Percentiles rank a stretch among this genome's conserved stretches.
phyloP scores from a whole-genome alignment of 2,888 invertebrate genomes.

The Criorhina ranunculi region DNA sequence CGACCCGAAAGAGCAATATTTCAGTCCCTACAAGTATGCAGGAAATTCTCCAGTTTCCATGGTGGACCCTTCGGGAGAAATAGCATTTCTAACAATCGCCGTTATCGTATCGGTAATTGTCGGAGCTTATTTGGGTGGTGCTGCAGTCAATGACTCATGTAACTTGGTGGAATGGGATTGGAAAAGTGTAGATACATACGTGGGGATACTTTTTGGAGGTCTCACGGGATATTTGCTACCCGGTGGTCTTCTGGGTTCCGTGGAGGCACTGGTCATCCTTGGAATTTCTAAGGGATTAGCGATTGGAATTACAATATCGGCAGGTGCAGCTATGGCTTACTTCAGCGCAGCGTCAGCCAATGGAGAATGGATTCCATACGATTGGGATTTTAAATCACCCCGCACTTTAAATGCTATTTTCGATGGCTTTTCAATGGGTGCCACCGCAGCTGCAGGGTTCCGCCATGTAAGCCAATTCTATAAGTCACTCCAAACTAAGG shows the following conservation, averaged over 20 bases:
- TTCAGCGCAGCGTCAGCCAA: conserved; percentile 21
- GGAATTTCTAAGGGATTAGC: not conserved
- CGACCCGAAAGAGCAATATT: conserved; percentile 75
- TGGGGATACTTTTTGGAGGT: conserved; percentile 26
- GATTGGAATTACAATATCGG: not conserved
- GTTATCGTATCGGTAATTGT: not conserved
- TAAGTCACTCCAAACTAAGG: not conserved
- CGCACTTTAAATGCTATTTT: conserved; percentile 28
- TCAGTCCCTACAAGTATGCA: conserved; percentile 78
- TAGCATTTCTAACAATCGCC: conserved; percentile 3
- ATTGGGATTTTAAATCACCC: conserved; percentile 43
- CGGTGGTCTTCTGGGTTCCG: not conserved
- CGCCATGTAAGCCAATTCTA: not conserved
- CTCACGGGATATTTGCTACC: conserved; percentile 20
- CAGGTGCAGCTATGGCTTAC: conserved; percentile 11
- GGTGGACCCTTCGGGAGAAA: conserved; percentile 49
- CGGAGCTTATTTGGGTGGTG: conserved; percentile 46
- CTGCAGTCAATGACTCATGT: conserved; percentile 14
- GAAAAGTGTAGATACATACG: not conserved
- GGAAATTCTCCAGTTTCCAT: conserved; percentile 59
- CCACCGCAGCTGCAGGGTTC: not conserved
- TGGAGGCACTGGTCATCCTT: not conserved
- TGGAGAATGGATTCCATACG: not conserved
- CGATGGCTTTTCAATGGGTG: conserved; percentile 41
- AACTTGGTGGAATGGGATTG: conserved; percentile 25